phyloP scores from a whole-genome alignment of 2,113 vertebrate species.

The Eudyptes chrysolophus region DNA sequence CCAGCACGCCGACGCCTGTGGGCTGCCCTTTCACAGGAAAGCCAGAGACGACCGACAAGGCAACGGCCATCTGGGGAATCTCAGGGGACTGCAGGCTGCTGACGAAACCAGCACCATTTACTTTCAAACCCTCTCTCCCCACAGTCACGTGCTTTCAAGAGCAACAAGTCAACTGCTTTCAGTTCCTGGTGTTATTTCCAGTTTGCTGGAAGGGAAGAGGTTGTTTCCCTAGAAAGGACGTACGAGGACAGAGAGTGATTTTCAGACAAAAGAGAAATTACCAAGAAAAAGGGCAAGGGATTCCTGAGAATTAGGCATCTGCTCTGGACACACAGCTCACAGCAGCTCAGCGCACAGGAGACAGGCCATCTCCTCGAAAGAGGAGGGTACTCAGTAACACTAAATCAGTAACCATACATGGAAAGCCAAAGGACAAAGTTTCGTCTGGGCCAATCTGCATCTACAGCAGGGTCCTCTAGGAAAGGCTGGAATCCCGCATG shows the following conservation, averaged over 20 bases:
- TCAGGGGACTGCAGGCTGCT: neutral
- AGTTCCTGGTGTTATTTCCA: neutral
- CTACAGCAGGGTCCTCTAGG: constrained; percentile 15
- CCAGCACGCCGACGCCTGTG: rapidly evolving
- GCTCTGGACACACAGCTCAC: neutral
- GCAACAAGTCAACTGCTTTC: constrained; percentile 35
- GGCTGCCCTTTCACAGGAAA: neutral
- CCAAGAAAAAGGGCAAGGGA: constrained; percentile 21
- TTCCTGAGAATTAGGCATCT: constrained; percentile 1
- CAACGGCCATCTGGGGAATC: neutral
- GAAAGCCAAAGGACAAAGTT: constrained; percentile 16
- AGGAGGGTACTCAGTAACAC: neutral
- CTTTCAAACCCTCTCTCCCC: constrained; percentile 1
- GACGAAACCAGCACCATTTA: neutral
- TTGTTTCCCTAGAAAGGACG: neutral
- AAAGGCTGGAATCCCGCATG: neutral
- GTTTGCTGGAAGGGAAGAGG: neutral
- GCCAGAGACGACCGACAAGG: neutral
- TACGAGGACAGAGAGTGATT: neutral
- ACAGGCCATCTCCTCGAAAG: neutral
- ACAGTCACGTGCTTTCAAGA: constrained; percentile 54
- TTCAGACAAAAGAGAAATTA: neutral
- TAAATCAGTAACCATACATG: neutral
- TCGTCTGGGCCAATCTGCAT: neutral
- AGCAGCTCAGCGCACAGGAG: neutral